These are phyloP conservation scores for Stictonetta naevosa DNA, from an alignment of 2,113 vertebrate genomes.

Conservation along the genomic window DNA sequence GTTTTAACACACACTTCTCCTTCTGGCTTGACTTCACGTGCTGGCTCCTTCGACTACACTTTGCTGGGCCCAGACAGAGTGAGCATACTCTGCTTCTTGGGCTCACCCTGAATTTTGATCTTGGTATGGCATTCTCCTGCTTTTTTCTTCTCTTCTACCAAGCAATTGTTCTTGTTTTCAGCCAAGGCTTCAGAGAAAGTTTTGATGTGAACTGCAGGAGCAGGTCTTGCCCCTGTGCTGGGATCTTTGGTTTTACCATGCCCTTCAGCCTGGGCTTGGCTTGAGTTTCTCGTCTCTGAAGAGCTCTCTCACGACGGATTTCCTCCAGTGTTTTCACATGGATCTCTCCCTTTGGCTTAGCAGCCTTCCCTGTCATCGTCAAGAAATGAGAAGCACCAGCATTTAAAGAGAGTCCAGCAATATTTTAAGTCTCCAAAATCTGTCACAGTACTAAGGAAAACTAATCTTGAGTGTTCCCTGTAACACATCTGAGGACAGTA, in stretches of 20 bases:
- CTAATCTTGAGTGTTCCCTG: background rate
- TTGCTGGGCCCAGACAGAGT: background rate
- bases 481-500: rapidly evolving
- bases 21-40: constrained; percentile 35
- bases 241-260: constrained; percentile 38
- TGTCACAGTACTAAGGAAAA: background rate
- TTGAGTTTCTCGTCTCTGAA: constrained; percentile 72
- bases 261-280: constrained; percentile 29
- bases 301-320: constrained; percentile 88
- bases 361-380: constrained; percentile 52
- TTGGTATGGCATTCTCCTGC: constrained; percentile 25
- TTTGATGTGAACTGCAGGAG: constrained; percentile 64
- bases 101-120: constrained; percentile 29
- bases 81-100: background rate
- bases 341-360: constrained; percentile 78
- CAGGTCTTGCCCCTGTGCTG: constrained; percentile 30
- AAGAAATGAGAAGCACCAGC: rapidly evolving
- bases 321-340: constrained; percentile 92
- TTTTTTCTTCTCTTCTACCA: constrained; percentile 75
- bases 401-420: background rate
- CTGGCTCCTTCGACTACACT: constrained; percentile 36
- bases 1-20: constrained; percentile 90
- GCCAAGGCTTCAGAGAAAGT: constrained; percentile 80
- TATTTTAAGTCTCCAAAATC: rapidly evolving
- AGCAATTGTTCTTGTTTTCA: constrained; percentile 80